Conservation (phyloP, 2,888 invertebrate genomes). For the Drosophila subquinaria region DNA sequence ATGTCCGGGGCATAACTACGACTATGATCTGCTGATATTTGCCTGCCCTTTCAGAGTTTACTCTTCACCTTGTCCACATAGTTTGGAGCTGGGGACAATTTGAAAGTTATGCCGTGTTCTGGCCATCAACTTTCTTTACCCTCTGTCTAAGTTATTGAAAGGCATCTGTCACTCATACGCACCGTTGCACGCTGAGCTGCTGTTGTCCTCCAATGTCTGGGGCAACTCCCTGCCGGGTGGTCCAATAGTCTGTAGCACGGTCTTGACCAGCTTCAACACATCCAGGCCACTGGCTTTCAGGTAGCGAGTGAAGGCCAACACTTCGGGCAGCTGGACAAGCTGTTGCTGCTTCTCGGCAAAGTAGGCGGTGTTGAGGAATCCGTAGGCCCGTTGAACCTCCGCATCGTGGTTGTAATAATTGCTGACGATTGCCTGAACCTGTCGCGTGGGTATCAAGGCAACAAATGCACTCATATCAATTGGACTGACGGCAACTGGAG, state of each 20-base stretch:
- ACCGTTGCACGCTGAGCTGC: slow-evolving; percentile 45
- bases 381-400: slow-evolving; percentile 82
- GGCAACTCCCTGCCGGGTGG: slow-evolving; percentile 1
- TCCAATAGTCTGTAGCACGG: slow-evolving; percentile 63
- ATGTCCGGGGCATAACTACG: slow-evolving; percentile 18
- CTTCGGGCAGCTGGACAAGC: slow-evolving; percentile 79
- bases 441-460: slow-evolving; percentile 76
- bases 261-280: slow-evolving; percentile 74
- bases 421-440: slow-evolving; percentile 79
- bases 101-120: slow-evolving; percentile 42
- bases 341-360: slow-evolving; percentile 75
- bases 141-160: slow-evolving; percentile 14
- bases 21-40: not conserved
- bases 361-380: slow-evolving; percentile 77
- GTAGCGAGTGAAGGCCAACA: slow-evolving; percentile 79
- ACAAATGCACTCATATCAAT: slow-evolving; percentile 84
- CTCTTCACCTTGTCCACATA: slow-evolving; percentile 43
- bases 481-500: slow-evolving; percentile 44
- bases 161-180: slow-evolving; percentile 45
- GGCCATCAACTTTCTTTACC: not conserved
- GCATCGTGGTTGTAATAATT: slow-evolving; percentile 82
- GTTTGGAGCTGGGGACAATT: slow-evolving; percentile 29
- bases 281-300: slow-evolving; percentile 83
- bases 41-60: not conserved
- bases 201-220: not conserved